Evolutionary conservation across 2,113 vertebrate species (phyloP).

Genomic region (Pseudorectes ferrugineus): DNA sequence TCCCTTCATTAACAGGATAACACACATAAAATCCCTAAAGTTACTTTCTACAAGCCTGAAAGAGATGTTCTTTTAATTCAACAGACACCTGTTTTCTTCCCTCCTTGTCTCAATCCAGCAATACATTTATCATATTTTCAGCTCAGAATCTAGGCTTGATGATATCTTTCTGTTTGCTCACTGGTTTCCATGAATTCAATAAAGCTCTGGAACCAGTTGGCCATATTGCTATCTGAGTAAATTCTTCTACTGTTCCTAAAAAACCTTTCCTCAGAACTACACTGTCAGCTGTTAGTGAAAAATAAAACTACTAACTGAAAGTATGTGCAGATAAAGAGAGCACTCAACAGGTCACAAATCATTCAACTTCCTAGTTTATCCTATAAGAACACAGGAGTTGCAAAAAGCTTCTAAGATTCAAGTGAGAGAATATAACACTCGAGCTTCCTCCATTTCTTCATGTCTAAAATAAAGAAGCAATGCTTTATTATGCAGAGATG

Average conservation of each 20-base stretch:
- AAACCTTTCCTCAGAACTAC: background rate
- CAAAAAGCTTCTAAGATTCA: background rate
- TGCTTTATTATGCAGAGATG: background rate
- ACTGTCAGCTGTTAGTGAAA: background rate
- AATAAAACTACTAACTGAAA: background rate
- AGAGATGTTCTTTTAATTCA: background rate
- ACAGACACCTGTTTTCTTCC: background rate
- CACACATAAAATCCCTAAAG: background rate
- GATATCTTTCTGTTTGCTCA: background rate
- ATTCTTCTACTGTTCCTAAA: background rate
- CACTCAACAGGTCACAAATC: background rate
- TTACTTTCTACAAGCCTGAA: background rate
- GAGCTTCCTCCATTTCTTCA: background rate
- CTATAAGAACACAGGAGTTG: background rate
- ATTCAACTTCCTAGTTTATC: background rate
- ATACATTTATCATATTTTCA: background rate
- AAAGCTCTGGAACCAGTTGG: background rate
- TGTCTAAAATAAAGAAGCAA: background rate
- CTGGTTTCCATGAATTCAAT: background rate
- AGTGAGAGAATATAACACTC: background rate
- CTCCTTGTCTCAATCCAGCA: background rate
- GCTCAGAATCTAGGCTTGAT: background rate
- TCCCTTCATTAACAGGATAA: background rate
- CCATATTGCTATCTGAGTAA: background rate
- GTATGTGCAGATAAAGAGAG: background rate